Evolutionary conservation across 2,888 invertebrate genomes (phyloP), one percentile per base, ranked within the genome.

Genomic region (Microctonus brassicae): DNA sequence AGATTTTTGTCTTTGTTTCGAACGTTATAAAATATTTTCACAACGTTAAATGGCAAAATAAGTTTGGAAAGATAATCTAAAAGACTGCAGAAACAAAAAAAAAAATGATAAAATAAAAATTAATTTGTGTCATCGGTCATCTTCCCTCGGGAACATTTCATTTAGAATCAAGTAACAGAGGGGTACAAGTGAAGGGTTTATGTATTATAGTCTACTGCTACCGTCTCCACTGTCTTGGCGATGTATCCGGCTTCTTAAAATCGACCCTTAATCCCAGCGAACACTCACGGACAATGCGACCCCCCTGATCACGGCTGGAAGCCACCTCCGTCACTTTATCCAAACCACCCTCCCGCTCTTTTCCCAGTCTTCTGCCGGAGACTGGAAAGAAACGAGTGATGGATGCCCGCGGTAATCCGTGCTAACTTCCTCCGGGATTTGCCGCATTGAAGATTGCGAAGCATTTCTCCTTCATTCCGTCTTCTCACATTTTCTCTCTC

Each of bases 401-500:
- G 85, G 86, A 87, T 87, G 87, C 83, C 82, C 80, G 80, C 75
- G 81, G 84, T 87, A 86, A 87, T 87, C 87, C 84, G 76, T 75
- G 84, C 84, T 83, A 85, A 86, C 86, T 87, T 87, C 84, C 86
- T 84, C 73, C 79, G 82, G 84, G 86, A 86, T 86, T 87, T 84
- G 80, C 79, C 79, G 77, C 78, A 77, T 79, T 78, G 64, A 42
- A 60, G 13, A 53, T 20, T 58, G 57, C 34, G 65, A 60, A 69
- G 61, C 63, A 64, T 68, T 72, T 62, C 55, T 69, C 53, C 33
- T 65, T 33, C 52, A 36, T 61, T 34, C 61, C 53, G 64, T 73
- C 17, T 29, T 29, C 7, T 29, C 4, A 3, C 29, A 29, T 29
- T 29, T 29, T 47, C 47, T 47, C 17, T 4, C 47, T 5, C 17